Conservation (phyloP, 53 echinoderm and acorn worm species). For the Henricia sp. region DNA sequence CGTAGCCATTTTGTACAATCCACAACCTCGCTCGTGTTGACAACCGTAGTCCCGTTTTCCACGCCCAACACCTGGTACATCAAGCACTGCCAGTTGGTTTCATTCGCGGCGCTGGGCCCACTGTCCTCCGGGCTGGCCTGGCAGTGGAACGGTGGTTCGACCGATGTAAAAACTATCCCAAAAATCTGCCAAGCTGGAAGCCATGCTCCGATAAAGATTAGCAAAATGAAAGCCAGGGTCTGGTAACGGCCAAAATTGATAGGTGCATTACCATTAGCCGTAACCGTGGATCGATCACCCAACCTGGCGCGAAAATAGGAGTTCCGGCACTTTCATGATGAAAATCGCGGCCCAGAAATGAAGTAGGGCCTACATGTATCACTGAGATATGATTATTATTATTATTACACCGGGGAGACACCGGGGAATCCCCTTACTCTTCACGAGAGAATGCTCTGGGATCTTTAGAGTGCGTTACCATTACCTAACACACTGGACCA, state of each 20-base stretch:
- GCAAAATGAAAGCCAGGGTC: slow-evolving; percentile 63
- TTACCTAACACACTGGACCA: no score
- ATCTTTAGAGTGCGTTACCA: no score
- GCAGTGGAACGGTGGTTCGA: slow-evolving; percentile 37
- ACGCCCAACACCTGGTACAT: slow-evolving; percentile 50
- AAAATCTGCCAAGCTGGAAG: slow-evolving; percentile 95
- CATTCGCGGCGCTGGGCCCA: background rate
- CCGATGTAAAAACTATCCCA: slow-evolving; percentile 55
- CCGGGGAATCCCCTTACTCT: no score
- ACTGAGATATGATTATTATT: background rate
- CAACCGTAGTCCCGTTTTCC: slow-evolving; percentile 37
- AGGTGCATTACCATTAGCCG: no score
- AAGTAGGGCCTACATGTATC: background rate
- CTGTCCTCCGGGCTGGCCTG: background rate
- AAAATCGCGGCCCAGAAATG: background rate
- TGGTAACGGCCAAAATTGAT: slow-evolving; percentile 89
- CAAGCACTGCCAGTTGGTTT: slow-evolving; percentile 28
- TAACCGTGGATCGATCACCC: no score
- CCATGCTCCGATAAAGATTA: slow-evolving; percentile 70
- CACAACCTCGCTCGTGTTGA: slow-evolving; percentile 34
- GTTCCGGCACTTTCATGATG: no score
- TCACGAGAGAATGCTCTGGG: no score
- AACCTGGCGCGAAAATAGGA: no score
- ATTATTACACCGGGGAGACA: background rate
- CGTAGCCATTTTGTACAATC: slow-evolving; percentile 66